Conservation (phyloP, 1,140 invertebrate species). For the Hyposmocoma kahamanoa region DNA sequence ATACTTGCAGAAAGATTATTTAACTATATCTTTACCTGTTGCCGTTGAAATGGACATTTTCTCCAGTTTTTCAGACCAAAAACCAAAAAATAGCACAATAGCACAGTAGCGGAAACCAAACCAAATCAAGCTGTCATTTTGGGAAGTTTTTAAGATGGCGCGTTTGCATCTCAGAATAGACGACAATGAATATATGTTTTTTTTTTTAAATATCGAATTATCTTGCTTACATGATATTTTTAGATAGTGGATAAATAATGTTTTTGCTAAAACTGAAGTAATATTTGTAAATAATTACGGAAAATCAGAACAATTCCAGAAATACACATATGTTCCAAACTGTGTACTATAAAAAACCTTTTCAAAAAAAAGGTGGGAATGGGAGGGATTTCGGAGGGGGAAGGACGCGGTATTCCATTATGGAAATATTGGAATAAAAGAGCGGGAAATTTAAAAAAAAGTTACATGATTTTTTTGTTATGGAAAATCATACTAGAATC, state of each 20-base stretch:
- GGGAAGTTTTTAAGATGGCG: conserved; percentile 53
- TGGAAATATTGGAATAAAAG: conserved; percentile 24
- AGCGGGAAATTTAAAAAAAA: conserved; percentile 26
- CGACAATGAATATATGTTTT: too few species aligned
- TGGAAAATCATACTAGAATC: not conserved
- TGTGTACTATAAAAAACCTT: conserved; percentile 22
- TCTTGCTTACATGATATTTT: too few species aligned
- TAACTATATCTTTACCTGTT: conserved; percentile 49
- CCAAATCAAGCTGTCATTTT: conserved; percentile 72
- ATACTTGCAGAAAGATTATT: conserved; percentile 21
- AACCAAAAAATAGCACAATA: conserved; percentile 70
- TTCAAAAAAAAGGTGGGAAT: conserved; percentile 34
- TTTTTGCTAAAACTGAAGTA: too few species aligned
- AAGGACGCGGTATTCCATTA: conserved; percentile 36
- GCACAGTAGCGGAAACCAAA: conserved; percentile 72
- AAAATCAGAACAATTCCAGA: too few species aligned
- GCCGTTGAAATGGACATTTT: conserved; percentile 70
- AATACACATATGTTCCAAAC: conserved; percentile 2
- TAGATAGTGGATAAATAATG: too few species aligned
- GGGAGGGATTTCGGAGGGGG: conserved; percentile 30
- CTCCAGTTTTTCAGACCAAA: conserved; percentile 47
- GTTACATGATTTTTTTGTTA: not conserved
- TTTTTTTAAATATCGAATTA: too few species aligned
- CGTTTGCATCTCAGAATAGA: conserved; percentile 21
- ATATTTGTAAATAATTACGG: too few species aligned